phyloP scores from a whole-genome alignment of 2,113 vertebrate genomes.

The Ailuropoda melanoleuca region DNA sequence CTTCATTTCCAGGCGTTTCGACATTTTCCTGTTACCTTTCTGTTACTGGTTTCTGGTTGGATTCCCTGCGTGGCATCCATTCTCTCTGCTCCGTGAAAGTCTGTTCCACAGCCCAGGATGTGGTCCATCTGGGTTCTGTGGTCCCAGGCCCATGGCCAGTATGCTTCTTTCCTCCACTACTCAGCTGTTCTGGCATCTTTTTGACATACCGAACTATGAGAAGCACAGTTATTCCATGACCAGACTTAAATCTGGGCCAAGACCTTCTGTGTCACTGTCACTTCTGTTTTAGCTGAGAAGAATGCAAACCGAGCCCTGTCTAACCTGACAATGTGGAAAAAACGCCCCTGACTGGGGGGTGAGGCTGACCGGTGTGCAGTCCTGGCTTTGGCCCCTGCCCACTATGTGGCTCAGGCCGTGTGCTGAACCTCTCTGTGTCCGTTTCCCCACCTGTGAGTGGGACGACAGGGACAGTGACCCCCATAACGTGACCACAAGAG shows the following conservation, averaged over 20 bases:
- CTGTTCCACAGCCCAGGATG: background rate
- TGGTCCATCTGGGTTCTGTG: rapidly evolving
- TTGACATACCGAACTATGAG: rapidly evolving
- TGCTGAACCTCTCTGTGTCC: background rate
- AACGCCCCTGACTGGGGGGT: background rate
- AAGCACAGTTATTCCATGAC: background rate
- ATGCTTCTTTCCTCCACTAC: background rate
- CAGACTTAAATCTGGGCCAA: background rate
- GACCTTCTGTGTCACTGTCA: background rate
- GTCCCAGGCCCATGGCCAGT: background rate
- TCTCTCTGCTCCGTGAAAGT: background rate
- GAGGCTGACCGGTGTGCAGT: background rate
- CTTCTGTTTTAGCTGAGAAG: background rate
- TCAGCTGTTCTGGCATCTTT: background rate
- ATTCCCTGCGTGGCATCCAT: too few relatives aligned
- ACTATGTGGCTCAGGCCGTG: background rate
- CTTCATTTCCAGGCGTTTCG: background rate
- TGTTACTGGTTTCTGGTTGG: background rate
- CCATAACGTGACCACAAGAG: rapidly evolving
- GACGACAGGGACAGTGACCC: background rate
- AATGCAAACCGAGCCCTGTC: background rate
- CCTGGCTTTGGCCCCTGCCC: background rate
- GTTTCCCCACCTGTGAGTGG: background rate
- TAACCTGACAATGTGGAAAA: background rate
- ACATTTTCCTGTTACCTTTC: too few relatives aligned